Evolutionary conservation across 2,113 vertebrate species (phyloP), one percentile per base, ranked within the genome.

Genomic region (Cryptotis parvus): DNA sequence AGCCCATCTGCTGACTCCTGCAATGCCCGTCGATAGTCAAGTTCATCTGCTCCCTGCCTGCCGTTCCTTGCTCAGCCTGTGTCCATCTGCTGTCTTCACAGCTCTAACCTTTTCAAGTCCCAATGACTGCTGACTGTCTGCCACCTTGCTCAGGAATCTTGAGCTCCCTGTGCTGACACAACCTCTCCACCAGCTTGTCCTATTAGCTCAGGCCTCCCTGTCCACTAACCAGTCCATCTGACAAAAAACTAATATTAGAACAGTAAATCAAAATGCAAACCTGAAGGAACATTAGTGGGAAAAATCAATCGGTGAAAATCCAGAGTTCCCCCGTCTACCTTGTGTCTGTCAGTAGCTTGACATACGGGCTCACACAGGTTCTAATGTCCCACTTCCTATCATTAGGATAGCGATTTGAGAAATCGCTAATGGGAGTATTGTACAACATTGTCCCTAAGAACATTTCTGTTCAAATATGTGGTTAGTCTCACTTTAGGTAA

Each of bases 11-110:
- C 80, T 95, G 68, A 92, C 82, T 91, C 88, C 94, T 88, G 14
- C 73, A 88, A 94, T 92, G 77, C 73, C 91, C 90, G 69, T 65
- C 80, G 31, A 94, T 66, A 86, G 45, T 85, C 85, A 86, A 90
- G 95, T 94, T 96, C 95, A 92, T 93, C 75, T 90, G 55, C 79
- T 94, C 70, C 75, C 91, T 77, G 94, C 82, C 79, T 93, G 58
- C 72, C 12, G 90, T 65, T 92, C 95, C n/a, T n/a, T n/a, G n/a
- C n/a, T n/a, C n/a, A n/a, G n/a, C n/a, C n/a, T n/a, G n/a, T 89
- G 83, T 96, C 96, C 95, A 96, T 96, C 95, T 96, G 96, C 93
- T 91, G 76, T 86, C 90, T 94, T 89, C 76, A 70, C 73, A 0
- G 0, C 83, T 91, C 41, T 95, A 93, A 96, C 94, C 94, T 96